Base-by-base conservation (phyloP, 1,140 invertebrate species). In the Drosophila micromelanica region DNA sequence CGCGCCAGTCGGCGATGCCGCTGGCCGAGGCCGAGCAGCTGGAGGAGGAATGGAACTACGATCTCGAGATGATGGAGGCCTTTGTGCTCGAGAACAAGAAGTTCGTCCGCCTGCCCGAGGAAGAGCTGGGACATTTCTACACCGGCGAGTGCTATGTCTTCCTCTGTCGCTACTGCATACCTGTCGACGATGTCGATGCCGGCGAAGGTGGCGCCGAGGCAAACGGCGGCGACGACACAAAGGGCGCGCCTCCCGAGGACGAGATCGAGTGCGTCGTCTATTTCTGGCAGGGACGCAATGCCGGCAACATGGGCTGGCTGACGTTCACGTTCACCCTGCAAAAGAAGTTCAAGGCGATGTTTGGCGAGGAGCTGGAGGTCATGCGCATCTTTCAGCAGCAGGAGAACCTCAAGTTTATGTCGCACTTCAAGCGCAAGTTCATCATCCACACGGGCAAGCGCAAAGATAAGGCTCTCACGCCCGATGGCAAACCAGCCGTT, bases 221-320 rank as follows among this genome's bases (percentile, higher is more conserved):
- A 2, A 20, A 45, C 4, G 52, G 15, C 4, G 52, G 15, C 2
- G 40, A 55, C 27, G 61, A 74, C 3, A 76, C 64, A 11, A 82
- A 73, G n/a, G 23, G 48, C n/a, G 17, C 73, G 12, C 94, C 94
- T 43, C 93, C 94, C 40, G 96, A 97, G 85, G 97, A 98, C 80
- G 97, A 98, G 91, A 98, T 97, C 77, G 97, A 99, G 87, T 99
- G 97, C 93, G 97, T 99, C 37, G 98, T 99, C 7, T 99, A 99
- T 92, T 99, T 99, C 93, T 99, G 99, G 99, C 99, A 99, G 94
- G 98, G 98, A 1, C 93, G 99, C 72, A 96, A 99, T 90, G 98
- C 99, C 3, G 96, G 96, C 46, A 99, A 99, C 93, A 99, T 99
- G 98, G 99, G 98, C 17, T 99, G 98, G 98, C 94, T 99, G 0